Conservation (phyloP, 1,140 invertebrate species). For the Trichogramma pretiosum region DNA sequence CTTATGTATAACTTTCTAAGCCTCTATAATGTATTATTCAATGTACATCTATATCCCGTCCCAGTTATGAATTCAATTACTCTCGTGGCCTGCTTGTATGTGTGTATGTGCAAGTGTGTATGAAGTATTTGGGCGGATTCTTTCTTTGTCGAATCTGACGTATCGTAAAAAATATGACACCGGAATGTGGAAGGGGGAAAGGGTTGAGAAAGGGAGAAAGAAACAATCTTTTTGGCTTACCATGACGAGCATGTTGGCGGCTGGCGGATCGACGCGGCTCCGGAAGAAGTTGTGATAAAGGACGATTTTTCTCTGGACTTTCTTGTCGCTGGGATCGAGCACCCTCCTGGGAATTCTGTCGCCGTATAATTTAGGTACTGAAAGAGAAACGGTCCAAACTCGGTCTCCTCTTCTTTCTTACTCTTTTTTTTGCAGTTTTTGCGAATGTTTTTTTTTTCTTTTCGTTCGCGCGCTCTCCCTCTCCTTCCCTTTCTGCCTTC, state of each 20-base stretch:
- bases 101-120: too few species aligned
- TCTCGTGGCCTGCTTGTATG: too few species aligned
- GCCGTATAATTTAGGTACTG: constrained; percentile 50
- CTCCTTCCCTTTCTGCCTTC: background rate
- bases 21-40: too few species aligned
- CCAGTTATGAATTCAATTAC: too few species aligned
- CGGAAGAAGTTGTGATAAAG: constrained; percentile 71
- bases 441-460: background rate
- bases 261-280: constrained; percentile 60
- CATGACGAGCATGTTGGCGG: constrained; percentile 75
- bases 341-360: constrained; percentile 53
- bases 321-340: constrained; percentile 49
- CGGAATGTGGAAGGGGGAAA: background rate
- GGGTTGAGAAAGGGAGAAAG: background rate
- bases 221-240: constrained; percentile 42
- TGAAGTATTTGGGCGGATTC: too few species aligned
- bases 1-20: too few species aligned
- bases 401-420: background rate
- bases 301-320: constrained; percentile 62
- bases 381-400: constrained; percentile 18
- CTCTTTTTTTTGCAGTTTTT: background rate
- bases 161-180: too few species aligned
- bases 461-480: background rate
- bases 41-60: too few species aligned
- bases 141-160: too few species aligned